These are phyloP conservation scores for Nephrotoma appendiculata DNA, from an alignment of 2,888 invertebrate species.

Conservation along the genomic window DNA sequence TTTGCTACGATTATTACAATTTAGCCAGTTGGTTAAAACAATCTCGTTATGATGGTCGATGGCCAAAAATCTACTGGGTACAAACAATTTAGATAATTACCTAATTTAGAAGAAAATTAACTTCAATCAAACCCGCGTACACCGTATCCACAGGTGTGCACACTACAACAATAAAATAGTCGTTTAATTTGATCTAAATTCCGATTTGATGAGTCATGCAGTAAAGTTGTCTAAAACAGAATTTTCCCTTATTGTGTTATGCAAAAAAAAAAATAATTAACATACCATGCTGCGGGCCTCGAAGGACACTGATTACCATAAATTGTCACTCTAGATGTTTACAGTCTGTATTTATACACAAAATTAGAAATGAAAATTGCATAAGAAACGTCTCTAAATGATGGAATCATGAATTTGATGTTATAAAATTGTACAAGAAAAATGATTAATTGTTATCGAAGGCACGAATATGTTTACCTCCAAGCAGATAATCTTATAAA, in stretches of 20 bases:
- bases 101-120: not conserved
- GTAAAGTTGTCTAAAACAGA: not conserved
- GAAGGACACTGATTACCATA: not conserved
- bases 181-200: not conserved
- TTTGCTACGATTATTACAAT: not conserved
- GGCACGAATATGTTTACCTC: not conserved
- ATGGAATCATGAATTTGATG: not conserved
- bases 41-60: not conserved
- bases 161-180: not conserved
- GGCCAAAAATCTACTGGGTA: not conserved
- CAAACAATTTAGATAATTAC: not conserved
- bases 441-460: not conserved
- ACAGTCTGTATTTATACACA: not conserved
- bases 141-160: not conserved
- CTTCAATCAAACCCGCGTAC: not conserved
- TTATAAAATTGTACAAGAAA: not conserved
- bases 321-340: not conserved
- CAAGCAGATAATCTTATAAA: not conserved
- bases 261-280: not conserved
- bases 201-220: not conserved
- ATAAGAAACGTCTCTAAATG: not conserved
- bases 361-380: not conserved
- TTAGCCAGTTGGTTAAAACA: not conserved
- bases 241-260: not conserved
- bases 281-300: not conserved